Conservation (phyloP, 2,888 invertebrate genomes). For the Koerneria pararmatus region DNA sequence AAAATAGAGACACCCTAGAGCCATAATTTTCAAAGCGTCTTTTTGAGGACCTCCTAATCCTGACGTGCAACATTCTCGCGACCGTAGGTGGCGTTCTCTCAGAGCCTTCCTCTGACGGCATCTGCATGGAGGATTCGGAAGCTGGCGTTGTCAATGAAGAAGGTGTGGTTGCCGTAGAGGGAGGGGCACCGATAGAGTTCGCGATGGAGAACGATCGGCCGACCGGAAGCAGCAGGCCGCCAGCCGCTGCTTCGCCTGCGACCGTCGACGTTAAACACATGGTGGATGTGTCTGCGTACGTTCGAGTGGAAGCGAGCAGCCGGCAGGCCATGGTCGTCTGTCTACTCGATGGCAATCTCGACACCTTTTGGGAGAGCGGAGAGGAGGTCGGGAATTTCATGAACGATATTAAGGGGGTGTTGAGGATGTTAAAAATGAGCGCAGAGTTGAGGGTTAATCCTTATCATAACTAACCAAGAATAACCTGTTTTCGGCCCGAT, state of each 20-base stretch:
- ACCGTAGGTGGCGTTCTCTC: constrained; percentile 54
- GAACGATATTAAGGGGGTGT: too few species aligned
- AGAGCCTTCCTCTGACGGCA: constrained; percentile 36
- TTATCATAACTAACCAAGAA: too few species aligned
- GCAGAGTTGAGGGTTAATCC: too few species aligned
- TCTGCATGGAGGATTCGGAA: constrained; percentile 23
- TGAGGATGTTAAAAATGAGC: too few species aligned
- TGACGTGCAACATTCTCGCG: constrained; percentile 55
- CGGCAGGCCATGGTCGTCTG: constrained; percentile 89
- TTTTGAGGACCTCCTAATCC: constrained; percentile 46
- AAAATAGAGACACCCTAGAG: too few species aligned
- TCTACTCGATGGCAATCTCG: constrained; percentile 85
- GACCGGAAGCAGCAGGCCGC: background rate
- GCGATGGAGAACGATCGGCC: background rate
- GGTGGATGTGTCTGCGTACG: constrained; percentile 72
- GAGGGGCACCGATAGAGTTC: constrained; percentile 1
- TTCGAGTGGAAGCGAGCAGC: constrained; percentile 83
- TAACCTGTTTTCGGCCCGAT: too few species aligned
- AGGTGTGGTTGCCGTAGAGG: constrained; percentile 25
- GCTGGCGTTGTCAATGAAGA: constrained; percentile 20
- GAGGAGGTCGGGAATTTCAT: constrained; percentile 72
- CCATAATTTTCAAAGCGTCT: too few species aligned
- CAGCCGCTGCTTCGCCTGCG: too few species aligned
- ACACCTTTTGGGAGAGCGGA: constrained; percentile 98
- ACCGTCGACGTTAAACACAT: constrained; percentile 52